Evolutionary conservation across 2,797 vertebrate genomes (phyloP), one percentile per base, ranked within the genome.

Genomic region (Enteromius anoplus): DNA sequence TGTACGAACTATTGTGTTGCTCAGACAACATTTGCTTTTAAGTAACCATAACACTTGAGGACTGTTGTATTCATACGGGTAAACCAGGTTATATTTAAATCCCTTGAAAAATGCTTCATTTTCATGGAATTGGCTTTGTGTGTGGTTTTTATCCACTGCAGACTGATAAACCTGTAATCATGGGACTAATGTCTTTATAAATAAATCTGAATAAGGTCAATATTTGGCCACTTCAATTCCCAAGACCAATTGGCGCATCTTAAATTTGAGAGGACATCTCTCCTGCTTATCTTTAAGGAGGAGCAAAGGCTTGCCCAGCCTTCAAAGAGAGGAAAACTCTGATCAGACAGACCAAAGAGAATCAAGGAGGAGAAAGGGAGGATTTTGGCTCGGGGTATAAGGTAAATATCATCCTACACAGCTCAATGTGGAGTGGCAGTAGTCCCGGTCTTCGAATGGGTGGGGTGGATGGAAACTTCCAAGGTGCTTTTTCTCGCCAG

Each of bases 381-480:
- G 72, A 40, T 60, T 68, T 66, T 60, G 65, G 78, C 81, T 8
- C 60, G 42, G n/a, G 49, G 60, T 84, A 68, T 75, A 84, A 82
- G 78, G 71, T 81, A 84, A 87, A 87, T 82, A 86, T 80, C 79
- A 49, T 80, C 84, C 81, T 75, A 77, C 81, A 68, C 62, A 81
- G 55, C 76, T 83, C 68, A 69, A 55, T 85, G 86, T 32, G 69
- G 88, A 86, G 90, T 89, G 89, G 90, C 90, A 89, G 73, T 66
- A 75, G 53, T 88, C 72, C 86, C 60, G 45, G 83, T 64, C 17
- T 72, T 81, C 75, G 72, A 87, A 85, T 62, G 87, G 89, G 89
- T 86, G 90, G 87, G 76, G 88, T 89, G 87, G 87, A 85, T 91
- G 91, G 90, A 92, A 93, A 92, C 88, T 91, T 91, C 86, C 85